These are phyloP conservation scores for Monarcha castaneiventris DNA, from an alignment of 2,113 vertebrate genomes.

Conservation along the genomic window DNA sequence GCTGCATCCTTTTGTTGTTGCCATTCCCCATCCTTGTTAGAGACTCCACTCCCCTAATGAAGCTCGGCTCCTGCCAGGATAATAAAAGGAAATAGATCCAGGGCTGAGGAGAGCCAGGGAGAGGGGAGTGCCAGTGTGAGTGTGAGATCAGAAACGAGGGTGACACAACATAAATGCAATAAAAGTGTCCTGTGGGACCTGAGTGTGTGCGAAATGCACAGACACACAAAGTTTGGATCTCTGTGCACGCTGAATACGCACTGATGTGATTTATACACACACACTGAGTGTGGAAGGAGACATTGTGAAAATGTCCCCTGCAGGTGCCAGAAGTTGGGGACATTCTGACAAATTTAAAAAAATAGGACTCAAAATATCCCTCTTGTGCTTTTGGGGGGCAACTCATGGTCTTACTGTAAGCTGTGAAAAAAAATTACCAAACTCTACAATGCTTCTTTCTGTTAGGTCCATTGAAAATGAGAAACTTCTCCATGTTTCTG, in stretches of 20 bases:
- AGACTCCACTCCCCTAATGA: slow-evolving; percentile 57
- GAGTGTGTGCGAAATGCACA: background rate
- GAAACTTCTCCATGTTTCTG: background rate
- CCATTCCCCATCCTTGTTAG: slow-evolving; percentile 60
- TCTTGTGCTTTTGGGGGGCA: background rate
- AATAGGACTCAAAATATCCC: background rate
- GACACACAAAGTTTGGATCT: background rate
- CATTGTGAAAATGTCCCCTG: fast-evolving
- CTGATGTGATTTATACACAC: background rate
- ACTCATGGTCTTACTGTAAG: background rate
- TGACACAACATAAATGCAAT: background rate
- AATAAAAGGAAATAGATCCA: slow-evolving; percentile 47
- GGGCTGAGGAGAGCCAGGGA: slow-evolving; percentile 3
- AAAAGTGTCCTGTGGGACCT: background rate
- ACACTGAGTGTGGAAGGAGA: background rate
- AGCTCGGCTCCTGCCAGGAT: slow-evolving; percentile 57
- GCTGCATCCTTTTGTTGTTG: slow-evolving; percentile 56
- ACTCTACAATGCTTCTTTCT: background rate
- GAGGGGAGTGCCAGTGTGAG: background rate
- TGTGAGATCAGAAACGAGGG: background rate
- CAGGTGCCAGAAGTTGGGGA: background rate
- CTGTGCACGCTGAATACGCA: fast-evolving
- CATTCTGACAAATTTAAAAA: background rate
- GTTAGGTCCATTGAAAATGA: background rate
- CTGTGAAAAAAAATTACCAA: background rate